These are phyloP conservation scores for Aphelenchoides fujianensis DNA, from an alignment of 1,140 invertebrate genomes.

Conservation along the genomic window DNA sequence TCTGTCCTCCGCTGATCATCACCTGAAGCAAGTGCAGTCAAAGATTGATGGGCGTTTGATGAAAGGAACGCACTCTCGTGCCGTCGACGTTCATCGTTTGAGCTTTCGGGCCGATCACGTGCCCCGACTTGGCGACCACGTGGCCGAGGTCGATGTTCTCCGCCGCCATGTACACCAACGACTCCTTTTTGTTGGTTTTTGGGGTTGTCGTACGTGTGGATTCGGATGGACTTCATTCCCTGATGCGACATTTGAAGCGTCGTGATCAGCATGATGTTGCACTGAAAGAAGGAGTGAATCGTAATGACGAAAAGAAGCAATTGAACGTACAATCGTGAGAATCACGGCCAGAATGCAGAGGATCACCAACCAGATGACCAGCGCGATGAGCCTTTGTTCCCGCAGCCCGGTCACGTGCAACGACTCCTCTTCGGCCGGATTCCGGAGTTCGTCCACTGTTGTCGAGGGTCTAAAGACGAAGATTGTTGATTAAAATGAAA, in stretches of 20 bases:
- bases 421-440: slow-evolving; percentile 19
- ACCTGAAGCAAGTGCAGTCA: slow-evolving; percentile 38
- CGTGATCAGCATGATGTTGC: slow-evolving; percentile 41
- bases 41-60: slow-evolving; percentile 5
- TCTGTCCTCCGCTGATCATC: slow-evolving; percentile 33
- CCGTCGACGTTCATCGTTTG: slow-evolving; percentile 36
- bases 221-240: slow-evolving; percentile 42
- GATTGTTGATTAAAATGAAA: neutral
- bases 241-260: slow-evolving; percentile 41
- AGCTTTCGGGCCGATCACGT: slow-evolving; percentile 42
- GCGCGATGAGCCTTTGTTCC: slow-evolving; percentile 31
- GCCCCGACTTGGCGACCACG: slow-evolving; percentile 49
- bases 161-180: slow-evolving; percentile 50
- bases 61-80: slow-evolving; percentile 23
- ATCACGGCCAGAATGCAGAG: slow-evolving; percentile 37
- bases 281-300: slow-evolving; percentile 25
- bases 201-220: slow-evolving; percentile 40
- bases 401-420: slow-evolving; percentile 43
- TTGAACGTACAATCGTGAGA: slow-evolving; percentile 35
- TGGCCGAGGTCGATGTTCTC: slow-evolving; percentile 48
- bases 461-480: neutral
- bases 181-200: slow-evolving; percentile 39
- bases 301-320: neutral
- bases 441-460: slow-evolving; percentile 6
- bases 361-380: slow-evolving; percentile 43